Conservation (phyloP, 1,140 invertebrate species). For the Apis dorsata region DNA sequence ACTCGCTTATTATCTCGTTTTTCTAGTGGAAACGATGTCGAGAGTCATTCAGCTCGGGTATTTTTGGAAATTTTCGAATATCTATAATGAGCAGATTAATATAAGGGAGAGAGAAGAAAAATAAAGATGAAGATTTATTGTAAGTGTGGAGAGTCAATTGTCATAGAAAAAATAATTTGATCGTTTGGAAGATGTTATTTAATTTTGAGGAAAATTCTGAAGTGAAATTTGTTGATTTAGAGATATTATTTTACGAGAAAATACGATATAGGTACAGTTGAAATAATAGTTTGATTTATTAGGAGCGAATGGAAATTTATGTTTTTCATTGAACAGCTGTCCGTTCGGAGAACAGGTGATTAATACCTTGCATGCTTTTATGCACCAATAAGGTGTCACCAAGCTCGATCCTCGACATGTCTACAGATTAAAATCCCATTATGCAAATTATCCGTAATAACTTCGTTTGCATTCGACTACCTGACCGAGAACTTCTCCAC, state of each 20-base stretch:
- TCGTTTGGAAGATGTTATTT: background rate
- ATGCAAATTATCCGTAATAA: slow-evolving; percentile 18
- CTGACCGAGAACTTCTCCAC: background rate
- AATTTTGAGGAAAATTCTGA: background rate
- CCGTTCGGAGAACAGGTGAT: background rate
- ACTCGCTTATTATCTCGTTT: background rate
- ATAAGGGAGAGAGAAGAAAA: background rate
- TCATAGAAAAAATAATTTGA: slow-evolving; percentile 20
- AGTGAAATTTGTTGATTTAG: background rate
- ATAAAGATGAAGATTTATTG: slow-evolving; percentile 2
- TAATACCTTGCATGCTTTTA: slow-evolving; percentile 1
- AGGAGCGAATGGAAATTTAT: slow-evolving; percentile 2
- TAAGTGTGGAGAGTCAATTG: background rate
- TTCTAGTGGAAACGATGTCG: background rate
- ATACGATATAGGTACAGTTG: background rate
- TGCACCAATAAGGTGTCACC: slow-evolving; percentile 11
- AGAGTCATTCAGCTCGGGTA: background rate
- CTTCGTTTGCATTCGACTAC: slow-evolving; percentile 21
- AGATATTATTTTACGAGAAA: background rate
- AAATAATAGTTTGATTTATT: too few species aligned
- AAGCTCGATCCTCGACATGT: background rate
- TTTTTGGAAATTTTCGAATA: background rate
- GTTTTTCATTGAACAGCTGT: background rate
- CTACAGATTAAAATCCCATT: slow-evolving; percentile 36
- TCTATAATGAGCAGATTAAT: too few species aligned